A percentile compares a stretch with the other conserved stretches of the same genome.
Conservation (phyloP, 2,113 vertebrate species). For the Onychorhynchus coronatus region DNA sequence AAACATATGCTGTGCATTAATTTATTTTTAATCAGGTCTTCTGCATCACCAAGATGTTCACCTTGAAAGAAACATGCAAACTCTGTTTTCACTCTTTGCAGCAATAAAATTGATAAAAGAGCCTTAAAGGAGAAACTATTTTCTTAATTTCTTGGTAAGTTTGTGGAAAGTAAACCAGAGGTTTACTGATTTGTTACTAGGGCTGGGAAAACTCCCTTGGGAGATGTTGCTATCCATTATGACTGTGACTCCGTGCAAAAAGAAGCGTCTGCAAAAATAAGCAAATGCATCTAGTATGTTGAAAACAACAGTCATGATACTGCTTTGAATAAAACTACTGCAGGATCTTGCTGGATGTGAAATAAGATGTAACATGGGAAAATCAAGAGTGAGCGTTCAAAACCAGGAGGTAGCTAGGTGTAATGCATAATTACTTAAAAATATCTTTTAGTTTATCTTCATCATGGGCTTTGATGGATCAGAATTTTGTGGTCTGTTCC, state of each 20-base stretch:
- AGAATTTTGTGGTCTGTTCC: not conserved
- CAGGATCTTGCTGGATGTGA: not conserved
- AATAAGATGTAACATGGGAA: not conserved
- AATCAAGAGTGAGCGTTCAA: not conserved
- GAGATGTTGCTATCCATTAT: not conserved
- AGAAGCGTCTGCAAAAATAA: slow-evolving; percentile 7
- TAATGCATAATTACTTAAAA: not conserved
- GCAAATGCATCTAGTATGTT: not conserved
- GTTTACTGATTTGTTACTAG: not conserved
- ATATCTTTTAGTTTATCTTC: not conserved
- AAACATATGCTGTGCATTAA: not conserved
- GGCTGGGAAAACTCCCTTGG: not conserved
- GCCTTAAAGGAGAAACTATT: not conserved
- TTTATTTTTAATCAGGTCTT: not conserved
- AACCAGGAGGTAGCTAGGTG: not conserved
- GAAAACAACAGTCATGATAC: not conserved
- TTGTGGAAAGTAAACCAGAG: not conserved
- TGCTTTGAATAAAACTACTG: not conserved
- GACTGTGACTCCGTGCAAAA: not conserved
- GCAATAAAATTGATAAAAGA: not conserved
- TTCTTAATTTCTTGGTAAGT: not conserved
- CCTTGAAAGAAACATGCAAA: not conserved
- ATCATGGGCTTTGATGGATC: not conserved
- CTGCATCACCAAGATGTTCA: not conserved
- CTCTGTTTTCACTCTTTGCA: not conserved